phyloP scores from a whole-genome alignment of 35 echinoderm and acorn worm species.

The Patiria miniata region DNA sequence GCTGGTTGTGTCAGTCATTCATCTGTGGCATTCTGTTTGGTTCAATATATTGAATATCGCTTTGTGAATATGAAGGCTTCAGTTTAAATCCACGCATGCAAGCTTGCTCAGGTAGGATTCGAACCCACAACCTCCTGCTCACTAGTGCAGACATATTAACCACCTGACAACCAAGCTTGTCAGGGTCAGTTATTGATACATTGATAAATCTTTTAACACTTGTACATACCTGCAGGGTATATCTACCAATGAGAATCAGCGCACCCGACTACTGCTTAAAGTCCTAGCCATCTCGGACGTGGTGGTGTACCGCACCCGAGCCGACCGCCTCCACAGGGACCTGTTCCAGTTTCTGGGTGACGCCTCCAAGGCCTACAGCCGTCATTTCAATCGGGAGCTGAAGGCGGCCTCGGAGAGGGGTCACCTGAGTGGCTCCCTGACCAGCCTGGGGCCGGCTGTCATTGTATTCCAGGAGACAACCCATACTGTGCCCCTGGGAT shows the following conservation, averaged over 20 bases:
- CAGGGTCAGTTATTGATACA: too few species aligned
- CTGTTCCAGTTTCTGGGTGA: constrained; percentile 95
- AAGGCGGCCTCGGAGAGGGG: constrained; percentile 57
- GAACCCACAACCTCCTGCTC: too few species aligned
- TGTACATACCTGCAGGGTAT: constrained; percentile 75
- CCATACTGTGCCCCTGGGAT: constrained; percentile 86
- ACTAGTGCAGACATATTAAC: too few species aligned
- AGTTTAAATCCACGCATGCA: too few species aligned
- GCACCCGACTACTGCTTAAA: constrained; percentile 91
- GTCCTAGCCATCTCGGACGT: constrained; percentile 95
- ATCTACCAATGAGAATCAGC: constrained; percentile 84
- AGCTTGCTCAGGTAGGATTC: too few species aligned
- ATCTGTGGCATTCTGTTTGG: too few species aligned
- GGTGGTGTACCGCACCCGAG: constrained; percentile 88
- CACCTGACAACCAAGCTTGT: too few species aligned
- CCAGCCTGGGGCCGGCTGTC: constrained; percentile 90
- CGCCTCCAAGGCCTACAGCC: constrained; percentile 82
- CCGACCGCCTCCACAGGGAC: constrained; percentile 78
- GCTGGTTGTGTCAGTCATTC: too few species aligned
- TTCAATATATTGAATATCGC: too few species aligned
- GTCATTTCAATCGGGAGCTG: constrained; percentile 84
- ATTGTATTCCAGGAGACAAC: constrained; percentile 95
- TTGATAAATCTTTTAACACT: too few species aligned
- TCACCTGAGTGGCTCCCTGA: constrained; percentile 46
- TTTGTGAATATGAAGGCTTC: too few species aligned